phyloP scores from a whole-genome alignment of 2,113 vertebrate species.

The Beaufortia kweichowensis region DNA sequence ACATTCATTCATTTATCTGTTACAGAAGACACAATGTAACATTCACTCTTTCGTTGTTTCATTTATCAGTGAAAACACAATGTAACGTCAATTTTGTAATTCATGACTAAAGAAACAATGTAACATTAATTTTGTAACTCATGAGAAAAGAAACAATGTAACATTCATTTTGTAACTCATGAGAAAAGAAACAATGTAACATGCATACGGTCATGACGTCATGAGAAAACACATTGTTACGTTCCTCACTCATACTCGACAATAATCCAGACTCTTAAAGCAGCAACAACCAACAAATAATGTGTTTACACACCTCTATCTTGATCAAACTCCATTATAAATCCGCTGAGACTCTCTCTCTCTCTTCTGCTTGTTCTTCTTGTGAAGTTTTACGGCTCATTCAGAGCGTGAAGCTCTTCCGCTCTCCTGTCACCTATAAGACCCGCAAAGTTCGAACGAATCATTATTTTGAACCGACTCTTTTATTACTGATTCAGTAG shows the following conservation, averaged over 20 bases:
- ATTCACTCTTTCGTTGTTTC: no score
- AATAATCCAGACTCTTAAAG: not conserved
- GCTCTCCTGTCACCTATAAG: no score
- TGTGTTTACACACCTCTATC: not conserved
- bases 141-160: no score
- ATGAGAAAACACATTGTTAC: not conserved
- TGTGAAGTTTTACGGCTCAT: no score
- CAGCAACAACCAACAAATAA: not conserved
- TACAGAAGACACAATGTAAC: no score
- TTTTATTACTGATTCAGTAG: not conserved
- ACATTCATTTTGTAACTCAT: not conserved
- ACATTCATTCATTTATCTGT: not conserved
- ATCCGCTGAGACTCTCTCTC: not conserved
- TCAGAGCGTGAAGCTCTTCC: no score
- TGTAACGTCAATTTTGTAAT: no score
- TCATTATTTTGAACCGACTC: not conserved
- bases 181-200: not conserved
- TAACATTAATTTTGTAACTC: no score
- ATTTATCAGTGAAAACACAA: no score
- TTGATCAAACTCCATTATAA: constrained; percentile 2
- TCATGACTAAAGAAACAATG: no score
- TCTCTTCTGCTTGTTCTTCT: not conserved
- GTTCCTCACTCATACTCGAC: not conserved
- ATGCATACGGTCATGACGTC: no score
- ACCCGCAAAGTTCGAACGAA: not conserved